Conservation (phyloP, 2,888 invertebrate species). For the Lobophora halterata region DNA sequence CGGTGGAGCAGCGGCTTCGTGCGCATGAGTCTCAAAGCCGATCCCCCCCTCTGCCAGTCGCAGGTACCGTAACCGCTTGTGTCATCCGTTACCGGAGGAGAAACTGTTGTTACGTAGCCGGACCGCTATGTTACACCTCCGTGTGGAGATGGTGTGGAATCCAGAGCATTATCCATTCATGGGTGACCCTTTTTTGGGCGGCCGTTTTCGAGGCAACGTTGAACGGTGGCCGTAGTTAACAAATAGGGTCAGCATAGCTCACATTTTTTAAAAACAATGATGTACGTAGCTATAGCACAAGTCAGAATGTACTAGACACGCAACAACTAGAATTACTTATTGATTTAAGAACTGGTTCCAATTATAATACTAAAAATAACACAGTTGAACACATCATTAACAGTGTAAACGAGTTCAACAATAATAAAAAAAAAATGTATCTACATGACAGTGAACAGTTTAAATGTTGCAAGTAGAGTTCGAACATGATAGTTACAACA, state of each 20-base stretch:
- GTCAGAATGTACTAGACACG: too few relatives aligned
- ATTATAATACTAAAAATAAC: too few relatives aligned
- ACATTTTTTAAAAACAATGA: too few relatives aligned
- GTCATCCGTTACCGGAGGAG: slow-evolving; percentile 76
- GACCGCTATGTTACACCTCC: slow-evolving; percentile 64
- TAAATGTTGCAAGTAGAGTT: too few relatives aligned
- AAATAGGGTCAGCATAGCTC: slow-evolving; percentile 3
- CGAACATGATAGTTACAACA: too few relatives aligned
- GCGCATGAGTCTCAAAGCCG: slow-evolving; percentile 70
- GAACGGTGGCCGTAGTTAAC: slow-evolving; percentile 4
- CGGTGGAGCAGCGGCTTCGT: slow-evolving; percentile 43
- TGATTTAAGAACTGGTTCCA: too few relatives aligned
- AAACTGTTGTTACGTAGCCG: slow-evolving; percentile 66
- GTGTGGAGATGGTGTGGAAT: slow-evolving; percentile 39
- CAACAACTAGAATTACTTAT: too few relatives aligned
- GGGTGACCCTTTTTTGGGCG: slow-evolving; percentile 23
- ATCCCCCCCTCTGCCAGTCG: slow-evolving; percentile 37
- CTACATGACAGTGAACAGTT: too few relatives aligned
- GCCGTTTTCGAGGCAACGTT: not conserved
- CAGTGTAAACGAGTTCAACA: too few relatives aligned
- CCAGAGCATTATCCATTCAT: slow-evolving; percentile 38
- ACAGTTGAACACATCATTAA: too few relatives aligned
- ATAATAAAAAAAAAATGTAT: too few relatives aligned
- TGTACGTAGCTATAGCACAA: too few relatives aligned
- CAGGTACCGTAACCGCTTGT: slow-evolving; percentile 74